Conservation (phyloP, 2,113 vertebrate genomes). For the Falcunculus frontatus region DNA sequence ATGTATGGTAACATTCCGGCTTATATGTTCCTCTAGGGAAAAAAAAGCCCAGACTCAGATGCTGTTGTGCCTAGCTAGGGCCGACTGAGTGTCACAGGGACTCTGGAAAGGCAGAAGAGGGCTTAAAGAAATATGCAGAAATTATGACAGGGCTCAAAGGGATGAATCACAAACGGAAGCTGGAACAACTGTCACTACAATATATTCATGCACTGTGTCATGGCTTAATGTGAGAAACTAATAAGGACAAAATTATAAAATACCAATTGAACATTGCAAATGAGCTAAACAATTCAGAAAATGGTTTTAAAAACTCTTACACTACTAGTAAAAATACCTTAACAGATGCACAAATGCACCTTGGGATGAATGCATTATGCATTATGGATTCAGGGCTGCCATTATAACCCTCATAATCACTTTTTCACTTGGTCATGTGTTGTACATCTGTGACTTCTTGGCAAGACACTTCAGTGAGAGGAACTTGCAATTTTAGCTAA, state of each 20-base stretch:
- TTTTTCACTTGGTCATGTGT: slow-evolving; percentile 31
- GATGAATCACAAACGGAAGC: background rate
- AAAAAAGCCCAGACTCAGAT: background rate
- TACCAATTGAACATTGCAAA: slow-evolving; percentile 24
- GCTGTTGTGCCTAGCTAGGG: background rate
- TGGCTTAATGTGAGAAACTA: background rate
- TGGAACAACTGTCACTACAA: background rate
- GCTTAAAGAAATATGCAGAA: background rate
- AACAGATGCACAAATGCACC: slow-evolving; percentile 41
- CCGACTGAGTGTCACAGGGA: background rate
- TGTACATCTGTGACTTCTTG: slow-evolving; percentile 21
- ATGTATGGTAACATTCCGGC: background rate
- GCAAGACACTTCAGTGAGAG: background rate
- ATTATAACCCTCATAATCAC: slow-evolving; percentile 24
- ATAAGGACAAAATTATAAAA: slow-evolving; percentile 44
- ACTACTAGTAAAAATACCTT: slow-evolving; percentile 11
- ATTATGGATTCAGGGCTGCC: slow-evolving; percentile 8
- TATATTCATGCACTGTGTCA: background rate
- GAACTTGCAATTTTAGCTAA: background rate
- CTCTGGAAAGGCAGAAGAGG: background rate
- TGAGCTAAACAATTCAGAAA: slow-evolving; percentile 11
- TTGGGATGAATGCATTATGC: slow-evolving; percentile 17
- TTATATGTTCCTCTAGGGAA: background rate
- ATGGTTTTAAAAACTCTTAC: background rate
- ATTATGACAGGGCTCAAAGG: background rate